Base-by-base conservation (phyloP, 2,113 vertebrate species). In the Lasiurus borealis region DNA sequence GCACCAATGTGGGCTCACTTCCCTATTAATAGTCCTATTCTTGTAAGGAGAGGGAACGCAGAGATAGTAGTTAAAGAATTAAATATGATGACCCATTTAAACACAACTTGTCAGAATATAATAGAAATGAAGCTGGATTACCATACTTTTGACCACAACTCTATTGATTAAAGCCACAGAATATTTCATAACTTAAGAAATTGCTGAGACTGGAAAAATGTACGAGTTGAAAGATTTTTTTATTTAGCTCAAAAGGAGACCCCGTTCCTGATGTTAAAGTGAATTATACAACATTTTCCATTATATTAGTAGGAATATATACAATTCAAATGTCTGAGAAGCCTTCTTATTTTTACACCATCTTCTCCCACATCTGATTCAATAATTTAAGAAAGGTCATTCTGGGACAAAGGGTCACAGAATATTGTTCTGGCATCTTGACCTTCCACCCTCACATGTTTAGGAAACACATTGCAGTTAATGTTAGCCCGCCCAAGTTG, bases 401-500 rank as follows among this genome's bases (percentile, higher is more conserved):
- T 83, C n/a, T 71, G 29, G 96, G 94, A 96, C 96, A 97, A 95
- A 95, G 80, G 93, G 92, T 96, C 95, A 95, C n/a, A 71, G 87
- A 89, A 82, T 77, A 82, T 62, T 48, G 3, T 91, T 96, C 92
- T 16, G 64, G 83, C 21, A 36, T 69, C 73, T 85, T 95, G 91
- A 76, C 93, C 88, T 95, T 92, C 69, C 31, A 96, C 46, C 81
- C 85, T 93, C 88, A 78, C 93, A 84, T 68, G 66, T 81, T 93
- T 59, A 83, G 78, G 57, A 86, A 96, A 95, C 73, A 81, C 2
- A 0, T 50, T 73, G 94, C 78, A 88, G 73, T 78, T 83, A 52
- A 90, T 62, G 68, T 76, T 83, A 97, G 95, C 96, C 97, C 90
- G 0, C 97, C 97, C 97, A 97, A 92, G 95, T 96, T 62, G 97